Evolutionary conservation across 2,797 vertebrate species (phyloP).

Genomic region (Cheracebus regulus): DNA sequence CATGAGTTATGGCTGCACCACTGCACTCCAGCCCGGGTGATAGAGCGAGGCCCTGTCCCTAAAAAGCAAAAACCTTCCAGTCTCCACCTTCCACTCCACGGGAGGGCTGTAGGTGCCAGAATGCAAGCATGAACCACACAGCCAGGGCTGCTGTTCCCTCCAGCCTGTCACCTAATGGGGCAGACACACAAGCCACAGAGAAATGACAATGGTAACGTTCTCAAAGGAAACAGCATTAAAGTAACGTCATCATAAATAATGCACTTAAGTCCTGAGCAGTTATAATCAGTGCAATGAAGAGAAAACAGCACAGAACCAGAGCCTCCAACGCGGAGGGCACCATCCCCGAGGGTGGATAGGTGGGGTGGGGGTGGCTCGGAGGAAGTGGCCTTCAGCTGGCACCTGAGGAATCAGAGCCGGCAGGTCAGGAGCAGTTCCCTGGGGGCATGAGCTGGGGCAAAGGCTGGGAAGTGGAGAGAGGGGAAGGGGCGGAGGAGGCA

Average conservation of each 20-base stretch:
- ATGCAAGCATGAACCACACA: fast-evolving
- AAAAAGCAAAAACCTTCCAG: not conserved
- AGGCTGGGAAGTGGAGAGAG: not conserved
- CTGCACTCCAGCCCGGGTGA: not conserved
- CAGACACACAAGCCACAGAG: not conserved
- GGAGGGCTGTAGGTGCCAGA: not conserved
- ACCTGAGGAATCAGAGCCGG: not conserved
- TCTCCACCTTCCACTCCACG: fast-evolving
- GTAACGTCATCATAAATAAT: not conserved
- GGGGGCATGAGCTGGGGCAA: not conserved
- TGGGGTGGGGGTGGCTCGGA: not conserved
- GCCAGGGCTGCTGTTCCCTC: not conserved
- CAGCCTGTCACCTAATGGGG: not conserved
- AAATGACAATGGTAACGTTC: not conserved
- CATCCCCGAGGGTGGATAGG: fast-evolving
- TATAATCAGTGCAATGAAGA: fast-evolving
- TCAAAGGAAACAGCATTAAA: not conserved
- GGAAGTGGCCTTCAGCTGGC: not conserved
- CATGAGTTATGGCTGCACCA: not conserved
- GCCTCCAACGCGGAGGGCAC: fast-evolving
- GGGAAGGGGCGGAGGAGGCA: fast-evolving
- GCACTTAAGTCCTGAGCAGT: not conserved
- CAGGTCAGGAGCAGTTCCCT: not conserved
- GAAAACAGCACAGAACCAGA: fast-evolving
- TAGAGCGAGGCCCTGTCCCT: not conserved